Percentiles rank a stretch among this genome's conserved stretches.
These are phyloP conservation scores for Pseudobourletiella spinata DNA, from an alignment of 1,140 invertebrate genomes.

Conservation along the genomic window DNA sequence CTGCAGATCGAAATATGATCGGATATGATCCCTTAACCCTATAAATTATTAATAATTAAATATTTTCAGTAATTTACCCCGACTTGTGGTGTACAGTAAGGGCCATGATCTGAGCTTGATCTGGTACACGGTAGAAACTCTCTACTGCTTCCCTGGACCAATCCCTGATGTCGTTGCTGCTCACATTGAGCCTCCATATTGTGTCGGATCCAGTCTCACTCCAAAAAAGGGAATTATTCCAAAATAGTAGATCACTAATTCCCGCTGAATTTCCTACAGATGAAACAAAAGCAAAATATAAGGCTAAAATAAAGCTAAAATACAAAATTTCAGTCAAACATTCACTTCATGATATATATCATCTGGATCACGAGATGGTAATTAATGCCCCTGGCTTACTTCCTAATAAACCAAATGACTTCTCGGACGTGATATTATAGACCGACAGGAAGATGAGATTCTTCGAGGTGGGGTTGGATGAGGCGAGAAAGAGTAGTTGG, in stretches of 20 bases:
- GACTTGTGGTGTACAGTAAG: background rate
- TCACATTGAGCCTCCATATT: constrained; percentile 3
- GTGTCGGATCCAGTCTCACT: background rate
- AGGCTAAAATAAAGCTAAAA: background rate
- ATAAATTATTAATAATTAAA: no score
- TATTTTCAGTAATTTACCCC: background rate
- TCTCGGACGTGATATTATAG: background rate
- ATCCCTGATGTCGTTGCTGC: background rate
- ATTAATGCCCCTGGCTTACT: background rate
- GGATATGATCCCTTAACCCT: no score
- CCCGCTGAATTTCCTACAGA: background rate
- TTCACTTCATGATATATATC: background rate
- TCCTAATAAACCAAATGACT: background rate
- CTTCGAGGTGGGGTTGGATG: background rate
- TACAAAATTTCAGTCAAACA: background rate
- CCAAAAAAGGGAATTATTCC: constrained; percentile 3
- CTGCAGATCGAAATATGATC: no score
- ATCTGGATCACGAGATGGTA: no score
- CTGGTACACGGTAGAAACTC: background rate
- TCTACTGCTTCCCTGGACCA: no score
- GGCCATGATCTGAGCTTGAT: background rate
- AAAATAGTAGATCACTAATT: background rate
- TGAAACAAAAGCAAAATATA: background rate
- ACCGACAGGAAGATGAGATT: background rate
- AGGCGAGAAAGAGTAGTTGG: constrained; percentile 5